These are phyloP conservation scores for Ondatra zibethicus DNA, from an alignment of 2,113 vertebrate species.

Conservation along the genomic window DNA sequence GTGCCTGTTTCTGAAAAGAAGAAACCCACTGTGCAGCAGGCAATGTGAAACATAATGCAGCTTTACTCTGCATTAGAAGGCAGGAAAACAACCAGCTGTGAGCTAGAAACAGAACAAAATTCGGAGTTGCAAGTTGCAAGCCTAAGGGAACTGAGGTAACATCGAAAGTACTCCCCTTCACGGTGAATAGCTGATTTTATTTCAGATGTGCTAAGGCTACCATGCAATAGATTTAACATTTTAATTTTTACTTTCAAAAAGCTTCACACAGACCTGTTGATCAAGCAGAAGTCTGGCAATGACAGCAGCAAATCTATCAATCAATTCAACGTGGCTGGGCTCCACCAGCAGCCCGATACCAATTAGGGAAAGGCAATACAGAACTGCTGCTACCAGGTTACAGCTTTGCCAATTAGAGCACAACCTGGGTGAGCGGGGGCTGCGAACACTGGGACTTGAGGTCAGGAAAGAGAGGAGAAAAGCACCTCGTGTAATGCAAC, in stretches of 20 bases:
- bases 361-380: conserved; percentile 70
- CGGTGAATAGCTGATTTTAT: conserved; percentile 45
- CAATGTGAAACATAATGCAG: conserved; percentile 48
- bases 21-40: conserved; percentile 61
- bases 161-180: conserved; percentile 63
- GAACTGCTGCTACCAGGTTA: conserved; percentile 68
- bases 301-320: conserved; percentile 58
- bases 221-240: conserved; percentile 57
- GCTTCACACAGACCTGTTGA: conserved; percentile 66
- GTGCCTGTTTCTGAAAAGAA: conserved; percentile 64
- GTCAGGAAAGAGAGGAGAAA: conserved; percentile 63
- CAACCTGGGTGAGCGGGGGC: conserved; percentile 54
- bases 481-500: conserved; percentile 52
- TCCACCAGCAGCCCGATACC: conserved; percentile 68
- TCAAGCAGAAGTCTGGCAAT: conserved; percentile 20
- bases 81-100: conserved; percentile 71
- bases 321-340: conserved; percentile 59
- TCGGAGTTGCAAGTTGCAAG: conserved; percentile 60
- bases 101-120: conserved; percentile 68
- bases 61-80: conserved; percentile 60
- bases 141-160: conserved; percentile 57
- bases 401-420: conserved; percentile 80
- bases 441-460: conserved; percentile 44
- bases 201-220: conserved; percentile 46
- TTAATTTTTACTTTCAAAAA: conserved; percentile 71